Base-by-base conservation (phyloP, 1,140 invertebrate genomes). In the Lordiphosa stackelbergi region DNA sequence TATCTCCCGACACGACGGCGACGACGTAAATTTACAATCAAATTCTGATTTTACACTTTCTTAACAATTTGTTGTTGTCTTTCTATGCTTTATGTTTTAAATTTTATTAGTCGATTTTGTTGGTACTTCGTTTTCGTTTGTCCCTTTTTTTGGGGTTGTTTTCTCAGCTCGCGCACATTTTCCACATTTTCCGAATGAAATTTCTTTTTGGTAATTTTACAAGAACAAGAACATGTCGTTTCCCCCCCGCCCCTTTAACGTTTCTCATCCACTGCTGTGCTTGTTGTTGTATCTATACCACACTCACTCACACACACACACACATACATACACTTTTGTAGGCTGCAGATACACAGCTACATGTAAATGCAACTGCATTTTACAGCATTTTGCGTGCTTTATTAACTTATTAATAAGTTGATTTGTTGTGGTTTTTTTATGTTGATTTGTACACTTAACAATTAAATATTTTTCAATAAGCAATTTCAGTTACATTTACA, bases 231-330 rank as follows among this genome's bases (percentile, higher is more conserved):
- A 78, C 60, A 61, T 51, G 59, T 31, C 22, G 16, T 28, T 69
- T 45, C 52, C 55, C 57, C 47, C 24, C 62, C 11, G 34, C 12
- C 64, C 16, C 22, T 40, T 13, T 10, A 16, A 60, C 41, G 59
- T 53, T 68, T 24, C 48, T 38, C 12, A 52, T 46, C 53, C 51
- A 62, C 65, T 53, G 46, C 55, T 59, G 62, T 48, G 61, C 75
- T 79, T 79, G 75, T 79, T 79, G 75, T 81, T 79, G 75, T 79
- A 81, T 79, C 75, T 79, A 79, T 79, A 79, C 81, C 71, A 79
- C 63, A 73, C 68, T 52, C 59, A 71, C 35, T 52, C 16, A 51
- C 55, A 16, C 16, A 16, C 41, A 53, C 46, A 63, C 58, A 45
- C 57, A 57, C 66, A 69, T 28, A 60, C 58, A 12, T 34, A 52